A percentile compares a stretch with the other conserved stretches of the same genome.
Evolutionary conservation across 2,888 invertebrate genomes (phyloP).

Genomic region (Plusia festucae): DNA sequence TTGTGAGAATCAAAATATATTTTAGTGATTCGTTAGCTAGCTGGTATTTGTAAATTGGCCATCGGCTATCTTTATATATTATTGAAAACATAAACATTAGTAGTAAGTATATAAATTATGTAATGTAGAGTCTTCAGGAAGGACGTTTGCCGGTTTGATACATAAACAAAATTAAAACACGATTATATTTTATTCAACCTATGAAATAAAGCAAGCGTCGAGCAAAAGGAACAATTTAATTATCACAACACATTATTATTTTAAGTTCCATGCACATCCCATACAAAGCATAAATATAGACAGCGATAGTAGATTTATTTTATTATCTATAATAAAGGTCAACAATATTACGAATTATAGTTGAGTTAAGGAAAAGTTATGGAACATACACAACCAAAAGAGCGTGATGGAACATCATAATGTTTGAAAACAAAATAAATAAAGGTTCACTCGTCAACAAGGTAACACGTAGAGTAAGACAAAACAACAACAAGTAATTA

Average conservation of each 20-base stretch:
- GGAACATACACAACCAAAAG: neutral
- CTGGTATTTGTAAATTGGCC: no score
- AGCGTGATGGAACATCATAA: neutral
- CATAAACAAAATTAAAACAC: neutral
- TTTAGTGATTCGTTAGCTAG: no score
- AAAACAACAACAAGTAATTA: constrained; percentile 43
- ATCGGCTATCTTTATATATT: no score
- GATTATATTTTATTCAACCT: neutral
- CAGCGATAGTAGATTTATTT: constrained; percentile 11
- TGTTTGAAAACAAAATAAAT: neutral
- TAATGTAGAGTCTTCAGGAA: no score
- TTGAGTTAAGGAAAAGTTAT: neutral
- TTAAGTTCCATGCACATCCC: constrained; percentile 26
- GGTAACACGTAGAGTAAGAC: constrained; percentile 13
- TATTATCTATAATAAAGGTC: neutral
- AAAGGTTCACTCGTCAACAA: constrained; percentile 16
- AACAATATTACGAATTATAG: neutral
- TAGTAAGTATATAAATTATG: no score
- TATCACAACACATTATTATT: constrained; percentile 39
- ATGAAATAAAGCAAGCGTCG: constrained; percentile 20
- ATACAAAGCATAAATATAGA: constrained; percentile 12
- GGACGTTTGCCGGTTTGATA: neutral
- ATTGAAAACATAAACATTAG: no score
- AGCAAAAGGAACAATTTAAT: constrained; percentile 38
- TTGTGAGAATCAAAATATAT: no score